Evolutionary conservation across 2,888 invertebrate species (phyloP).

Genomic region (Drosophila infuscata): DNA sequence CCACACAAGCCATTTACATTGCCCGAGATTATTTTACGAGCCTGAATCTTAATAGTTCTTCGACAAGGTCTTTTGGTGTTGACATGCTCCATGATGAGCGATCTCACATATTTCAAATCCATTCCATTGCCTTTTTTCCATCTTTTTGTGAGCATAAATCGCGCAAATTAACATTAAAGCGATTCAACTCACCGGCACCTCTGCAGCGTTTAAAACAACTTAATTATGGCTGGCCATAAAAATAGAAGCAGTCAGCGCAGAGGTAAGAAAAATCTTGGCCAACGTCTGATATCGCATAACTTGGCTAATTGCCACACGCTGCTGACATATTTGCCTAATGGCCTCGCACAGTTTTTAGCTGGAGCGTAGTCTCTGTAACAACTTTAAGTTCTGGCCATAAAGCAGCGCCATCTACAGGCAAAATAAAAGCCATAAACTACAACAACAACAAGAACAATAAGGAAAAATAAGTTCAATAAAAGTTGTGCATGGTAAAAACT

Average conservation of each 20-base stretch:
- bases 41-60: constrained; percentile 20
- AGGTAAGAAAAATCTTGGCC: constrained; percentile 43
- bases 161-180: constrained; percentile 51
- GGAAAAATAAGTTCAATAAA: constrained; percentile 71
- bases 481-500: constrained; percentile 65
- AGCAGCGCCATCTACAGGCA: constrained; percentile 34
- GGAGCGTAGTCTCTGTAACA: constrained; percentile 51
- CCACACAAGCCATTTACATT: constrained; percentile 33
- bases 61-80: constrained; percentile 38
- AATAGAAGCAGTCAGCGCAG: constrained; percentile 27
- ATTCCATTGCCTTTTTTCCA: constrained; percentile 25
- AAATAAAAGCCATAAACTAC: constrained; percentile 40
- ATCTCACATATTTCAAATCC: constrained; percentile 34
- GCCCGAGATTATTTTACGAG: constrained; percentile 42
- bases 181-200: constrained; percentile 17
- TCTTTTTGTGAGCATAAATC: constrained; percentile 54
- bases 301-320: constrained; percentile 80
- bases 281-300: constrained; percentile 68
- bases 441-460: constrained; percentile 19
- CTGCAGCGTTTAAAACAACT: constrained; percentile 51
- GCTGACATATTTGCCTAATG: constrained; percentile 81
- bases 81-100: constrained; percentile 31
- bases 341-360: constrained; percentile 68
- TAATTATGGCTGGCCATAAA: constrained; percentile 68
- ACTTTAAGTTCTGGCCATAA: constrained; percentile 71